Percentiles rank a stretch among this genome's conserved stretches.
phyloP scores from a whole-genome alignment of 2,888 invertebrate genomes.

The Blastobasis adustella region DNA sequence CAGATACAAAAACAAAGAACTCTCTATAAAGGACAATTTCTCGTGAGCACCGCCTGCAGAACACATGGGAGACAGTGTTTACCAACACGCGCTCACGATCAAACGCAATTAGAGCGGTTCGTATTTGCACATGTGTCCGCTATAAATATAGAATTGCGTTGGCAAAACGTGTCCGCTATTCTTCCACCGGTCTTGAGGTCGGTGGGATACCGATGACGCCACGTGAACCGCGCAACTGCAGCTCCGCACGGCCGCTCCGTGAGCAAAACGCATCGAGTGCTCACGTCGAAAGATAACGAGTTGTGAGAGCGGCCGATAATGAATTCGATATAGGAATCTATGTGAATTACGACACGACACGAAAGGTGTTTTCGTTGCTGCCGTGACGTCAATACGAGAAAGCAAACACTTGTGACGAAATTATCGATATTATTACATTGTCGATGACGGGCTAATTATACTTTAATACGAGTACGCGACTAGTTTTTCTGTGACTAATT shows the following conservation, averaged over 20 bases:
- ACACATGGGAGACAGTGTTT: background rate
- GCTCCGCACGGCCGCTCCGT: conserved; percentile 29
- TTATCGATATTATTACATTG: too few relatives aligned
- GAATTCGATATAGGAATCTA: background rate
- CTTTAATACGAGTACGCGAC: too few relatives aligned
- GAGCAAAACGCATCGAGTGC: conserved; percentile 17
- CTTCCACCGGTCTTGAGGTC: conserved; percentile 16
- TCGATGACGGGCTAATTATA: too few relatives aligned
- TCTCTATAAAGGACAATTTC: too few relatives aligned
- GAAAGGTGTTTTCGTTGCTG: background rate
- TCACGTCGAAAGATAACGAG: conserved; percentile 18
- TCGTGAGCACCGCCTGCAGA: too few relatives aligned
- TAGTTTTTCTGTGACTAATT: too few relatives aligned
- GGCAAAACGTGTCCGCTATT: conserved; percentile 5
- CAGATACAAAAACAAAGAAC: too few relatives aligned
- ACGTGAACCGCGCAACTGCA: conserved; percentile 28
- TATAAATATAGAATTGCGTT: too few relatives aligned
- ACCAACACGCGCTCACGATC: background rate
- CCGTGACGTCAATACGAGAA: conserved; percentile 2
- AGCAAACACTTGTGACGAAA: too few relatives aligned
- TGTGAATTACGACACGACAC: background rate
- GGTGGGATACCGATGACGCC: conserved; percentile 31
- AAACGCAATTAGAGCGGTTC: background rate
- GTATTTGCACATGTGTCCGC: background rate
- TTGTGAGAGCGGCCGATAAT: background rate